Conservation (phyloP, 1,140 invertebrate genomes). For the Drosophila prosaltans region DNA sequence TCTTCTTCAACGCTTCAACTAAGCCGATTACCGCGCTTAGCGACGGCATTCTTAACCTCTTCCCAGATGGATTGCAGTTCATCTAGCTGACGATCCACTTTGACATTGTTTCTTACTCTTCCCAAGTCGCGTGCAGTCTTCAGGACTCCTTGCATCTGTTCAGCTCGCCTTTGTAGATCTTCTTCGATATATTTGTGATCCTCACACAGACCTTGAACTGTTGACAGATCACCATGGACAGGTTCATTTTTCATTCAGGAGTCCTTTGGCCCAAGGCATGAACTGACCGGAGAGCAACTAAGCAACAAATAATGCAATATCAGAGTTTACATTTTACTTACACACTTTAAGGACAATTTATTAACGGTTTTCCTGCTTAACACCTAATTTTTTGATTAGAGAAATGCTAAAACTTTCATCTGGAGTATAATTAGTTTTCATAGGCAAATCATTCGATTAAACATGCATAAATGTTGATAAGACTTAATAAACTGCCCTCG, state of each 20-base stretch:
- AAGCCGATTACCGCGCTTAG: constrained; percentile 89
- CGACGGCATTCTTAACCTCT: constrained; percentile 90
- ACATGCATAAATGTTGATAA: no score
- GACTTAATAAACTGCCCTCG: no score
- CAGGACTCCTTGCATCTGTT: constrained; percentile 95
- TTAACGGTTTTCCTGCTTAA: no score
- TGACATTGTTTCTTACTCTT: constrained; percentile 91
- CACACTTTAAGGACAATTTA: no score
- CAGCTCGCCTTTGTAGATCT: constrained; percentile 93
- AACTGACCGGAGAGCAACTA: constrained; percentile 96
- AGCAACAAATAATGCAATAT: no score
- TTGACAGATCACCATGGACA: constrained; percentile 97
- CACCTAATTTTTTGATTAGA: no score
- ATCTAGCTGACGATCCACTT: constrained; percentile 91
- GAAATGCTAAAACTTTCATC: no score
- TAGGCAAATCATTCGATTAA: no score
- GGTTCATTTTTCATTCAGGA: constrained; percentile 91
- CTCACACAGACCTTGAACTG: constrained; percentile 95
- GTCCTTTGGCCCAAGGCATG: constrained; percentile 90
- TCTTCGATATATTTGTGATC: constrained; percentile 96
- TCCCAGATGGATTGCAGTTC: constrained; percentile 95
- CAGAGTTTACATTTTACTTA: no score
- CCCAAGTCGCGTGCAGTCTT: constrained; percentile 95
- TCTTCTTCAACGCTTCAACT: no score
- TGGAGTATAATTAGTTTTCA: no score